Evolutionary conservation across 2,113 vertebrate species (phyloP), one percentile per base, ranked within the genome.

Genomic region (Tyrannus savana): DNA sequence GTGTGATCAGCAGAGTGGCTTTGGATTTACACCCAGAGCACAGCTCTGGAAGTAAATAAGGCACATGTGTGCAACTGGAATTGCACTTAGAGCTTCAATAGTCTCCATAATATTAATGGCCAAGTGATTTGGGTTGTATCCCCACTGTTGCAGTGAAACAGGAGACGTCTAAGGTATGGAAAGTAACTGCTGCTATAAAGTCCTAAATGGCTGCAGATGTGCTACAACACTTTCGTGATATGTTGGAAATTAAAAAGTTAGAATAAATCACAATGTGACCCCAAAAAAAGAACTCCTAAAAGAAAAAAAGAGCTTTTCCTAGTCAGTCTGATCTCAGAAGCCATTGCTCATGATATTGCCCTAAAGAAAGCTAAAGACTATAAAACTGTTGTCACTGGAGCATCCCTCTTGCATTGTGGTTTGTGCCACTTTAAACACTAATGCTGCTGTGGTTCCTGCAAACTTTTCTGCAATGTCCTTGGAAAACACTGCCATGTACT

Each of bases 21-120:
- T 46, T 60, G 42, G 46, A 74, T 31, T 69, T 33, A 30, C 5
- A 68, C 2, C 9, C 53, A 56, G 60, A 80, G 19, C 27, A 39
- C 4, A 44, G 16, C 23, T 10, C 28, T 47, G 42, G 31, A 90
- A 83, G 4, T 56, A 63, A 66, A 33, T 15, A 72, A 9, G 44
- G 10, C 33, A 19, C 7, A 5, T 1, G 1, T 71, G 42, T 64
- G 37, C 35, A 63, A 0, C n/a, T 64, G 41, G 22, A 6, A 39
- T 19, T 4, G 1, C 31, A 73, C 16, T 12, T 3, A 44, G 33
- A 55, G 19, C 19, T 46, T 46, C 1, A 0, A 0, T 6, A 42
- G 12, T 24, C 8, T 74, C 37, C n/a, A 39, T 33, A 21, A 21
- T 41, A 73, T 62, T 64, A 27, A 15, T 24, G 76, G 5, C 19